A percentile compares a stretch with the other conserved stretches of the same genome.
Conservation (phyloP, 92 coral and sea anemone genomes). For the Epizoanthus stellaris region DNA sequence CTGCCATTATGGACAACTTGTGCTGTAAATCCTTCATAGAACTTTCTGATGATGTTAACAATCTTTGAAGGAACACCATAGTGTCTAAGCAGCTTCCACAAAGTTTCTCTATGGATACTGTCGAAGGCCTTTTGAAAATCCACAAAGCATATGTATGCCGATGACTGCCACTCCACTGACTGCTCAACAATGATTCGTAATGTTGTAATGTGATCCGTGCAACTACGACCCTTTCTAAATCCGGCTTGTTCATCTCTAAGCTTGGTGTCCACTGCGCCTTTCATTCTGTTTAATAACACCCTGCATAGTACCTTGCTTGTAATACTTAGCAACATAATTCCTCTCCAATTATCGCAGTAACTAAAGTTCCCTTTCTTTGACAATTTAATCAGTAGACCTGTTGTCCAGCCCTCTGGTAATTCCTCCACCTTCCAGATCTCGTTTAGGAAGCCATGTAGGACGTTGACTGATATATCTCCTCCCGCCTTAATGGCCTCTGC, state of each 20-base stretch:
- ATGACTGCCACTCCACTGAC: slow-evolving; percentile 29
- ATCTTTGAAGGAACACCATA: slow-evolving; percentile 16
- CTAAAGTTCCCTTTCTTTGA: slow-evolving; percentile 40
- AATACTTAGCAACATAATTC: slow-evolving; percentile 33
- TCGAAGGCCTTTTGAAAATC: slow-evolving; percentile 32
- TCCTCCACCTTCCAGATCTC: slow-evolving; percentile 41
- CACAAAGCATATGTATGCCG: slow-evolving; percentile 8
- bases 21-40: slow-evolving; percentile 9
- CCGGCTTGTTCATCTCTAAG: slow-evolving; percentile 29
- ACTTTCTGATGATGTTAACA: slow-evolving; percentile 26
- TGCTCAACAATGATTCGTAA: slow-evolving; percentile 41
- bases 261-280: slow-evolving; percentile 29
- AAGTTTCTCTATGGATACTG: slow-evolving; percentile 22
- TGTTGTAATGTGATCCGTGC: slow-evolving; percentile 39
- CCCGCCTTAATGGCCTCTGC: slow-evolving; percentile 30
- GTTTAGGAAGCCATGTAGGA: slow-evolving; percentile 33
- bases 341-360: slow-evolving; percentile 5
- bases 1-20: slow-evolving; percentile 28
- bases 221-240: slow-evolving; percentile 20
- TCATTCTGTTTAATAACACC: slow-evolving; percentile 33
- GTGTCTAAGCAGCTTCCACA: slow-evolving; percentile 22
- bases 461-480: slow-evolving; percentile 34
- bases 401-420: slow-evolving; percentile 41
- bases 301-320: slow-evolving; percentile 40
- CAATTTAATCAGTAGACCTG: slow-evolving; percentile 44